Conservation (phyloP, 2,113 vertebrate species). For the Aspidoscelis tigris region DNA sequence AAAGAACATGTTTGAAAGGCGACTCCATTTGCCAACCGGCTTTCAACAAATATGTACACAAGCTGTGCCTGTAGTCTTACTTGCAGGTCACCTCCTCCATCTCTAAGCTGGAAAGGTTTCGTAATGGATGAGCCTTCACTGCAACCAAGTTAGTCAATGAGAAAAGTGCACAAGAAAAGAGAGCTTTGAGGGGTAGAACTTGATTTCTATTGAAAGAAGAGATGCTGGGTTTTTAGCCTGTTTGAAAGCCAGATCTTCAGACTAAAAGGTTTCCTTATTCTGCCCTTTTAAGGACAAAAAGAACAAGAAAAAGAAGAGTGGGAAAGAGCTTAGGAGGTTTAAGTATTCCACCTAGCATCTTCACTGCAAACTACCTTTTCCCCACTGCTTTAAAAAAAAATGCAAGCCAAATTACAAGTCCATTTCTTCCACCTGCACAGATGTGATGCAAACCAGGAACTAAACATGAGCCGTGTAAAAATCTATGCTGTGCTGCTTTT, state of each 20-base stretch:
- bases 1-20: constrained; percentile 74
- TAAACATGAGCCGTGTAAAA: too few species aligned
- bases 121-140: constrained; percentile 43
- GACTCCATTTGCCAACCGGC: constrained; percentile 71
- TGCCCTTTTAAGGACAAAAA: background rate
- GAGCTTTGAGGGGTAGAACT: too few species aligned
- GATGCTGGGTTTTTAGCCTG: background rate
- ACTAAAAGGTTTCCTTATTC: background rate
- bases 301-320: too few species aligned
- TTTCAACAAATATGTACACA: constrained; percentile 78
- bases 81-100: constrained; percentile 59
- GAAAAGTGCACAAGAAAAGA: constrained; percentile 12
- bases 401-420: too few species aligned
- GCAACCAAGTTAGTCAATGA: constrained; percentile 7
- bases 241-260: background rate
- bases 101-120: constrained; percentile 44
- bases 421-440: too few species aligned
- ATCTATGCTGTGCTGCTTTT: too few species aligned
- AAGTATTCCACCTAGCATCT: too few species aligned
- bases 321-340: too few species aligned
- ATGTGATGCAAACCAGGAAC: too few species aligned
- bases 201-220: background rate
- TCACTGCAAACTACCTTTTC: background rate
- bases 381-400: background rate
- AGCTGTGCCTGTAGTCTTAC: constrained; percentile 59